Evolutionary conservation across 2,797 vertebrate species (phyloP).

Genomic region (Ficedula albicollis): DNA sequence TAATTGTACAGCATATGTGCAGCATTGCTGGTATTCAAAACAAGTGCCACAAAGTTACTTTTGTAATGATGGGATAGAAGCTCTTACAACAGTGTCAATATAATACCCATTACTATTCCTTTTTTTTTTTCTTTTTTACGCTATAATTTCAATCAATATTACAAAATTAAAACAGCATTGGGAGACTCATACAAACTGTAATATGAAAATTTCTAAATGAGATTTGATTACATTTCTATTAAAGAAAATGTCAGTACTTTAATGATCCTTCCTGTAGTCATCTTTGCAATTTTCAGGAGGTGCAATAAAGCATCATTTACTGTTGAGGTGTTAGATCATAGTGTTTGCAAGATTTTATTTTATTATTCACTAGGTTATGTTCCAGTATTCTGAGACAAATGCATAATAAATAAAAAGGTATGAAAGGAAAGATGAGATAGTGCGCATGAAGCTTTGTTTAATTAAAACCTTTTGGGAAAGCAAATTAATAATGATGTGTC

Average conservation of each 20-base stretch:
- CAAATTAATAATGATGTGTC: neutral
- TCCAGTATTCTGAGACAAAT: neutral
- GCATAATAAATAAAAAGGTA: neutral
- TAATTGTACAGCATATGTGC: neutral
- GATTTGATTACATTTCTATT: neutral
- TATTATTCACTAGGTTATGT: neutral
- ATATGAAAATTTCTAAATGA: neutral
- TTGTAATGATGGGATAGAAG: neutral
- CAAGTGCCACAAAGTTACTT: neutral
- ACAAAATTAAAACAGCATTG: neutral
- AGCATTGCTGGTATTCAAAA: neutral
- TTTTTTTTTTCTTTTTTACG: neutral
- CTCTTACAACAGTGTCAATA: neutral
- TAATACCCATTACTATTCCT: neutral
- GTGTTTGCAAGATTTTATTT: neutral
- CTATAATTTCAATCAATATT: neutral
- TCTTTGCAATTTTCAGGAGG: neutral
- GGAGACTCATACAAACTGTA: neutral
- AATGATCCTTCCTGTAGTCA: neutral
- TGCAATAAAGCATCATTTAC: neutral
- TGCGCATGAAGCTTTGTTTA: neutral
- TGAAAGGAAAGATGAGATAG: neutral
- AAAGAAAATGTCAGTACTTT: neutral
- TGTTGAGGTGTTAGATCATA: neutral
- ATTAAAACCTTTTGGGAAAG: fast-evolving